Base-by-base conservation (phyloP, 2,797 vertebrate genomes). In the Hydrolagus colliei region DNA sequence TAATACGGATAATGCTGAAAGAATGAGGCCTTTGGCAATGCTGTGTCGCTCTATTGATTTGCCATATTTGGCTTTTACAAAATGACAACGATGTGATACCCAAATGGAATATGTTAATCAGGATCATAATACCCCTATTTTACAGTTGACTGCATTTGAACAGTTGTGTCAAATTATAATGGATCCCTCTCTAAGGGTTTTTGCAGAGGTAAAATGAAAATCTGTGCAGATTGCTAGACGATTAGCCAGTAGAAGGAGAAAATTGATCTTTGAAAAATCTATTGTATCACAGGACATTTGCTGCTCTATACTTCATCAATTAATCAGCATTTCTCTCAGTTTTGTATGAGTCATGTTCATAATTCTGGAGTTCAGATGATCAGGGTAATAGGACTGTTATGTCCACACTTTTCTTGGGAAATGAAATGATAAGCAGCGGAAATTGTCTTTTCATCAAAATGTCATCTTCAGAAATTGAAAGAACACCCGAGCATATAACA, bases 381-480 rank as follows among this genome's bases (percentile, higher is more conserved):
- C 27, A 52, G 12, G 20, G 62, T 27, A 84, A 52, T 32, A 68
- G n/a, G 71, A 35, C 32, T 71, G 14, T 11, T 41, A 68, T 41
- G 14, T 41, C 35, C 27, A 82, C 63, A 52, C 41, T 52, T 52
- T 52, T 3, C 41, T 82, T 22, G 35, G 27, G 63, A 32, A 68
- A 68, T 82, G 27, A 41, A 82, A 22, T 68, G 14, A 68, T 63
- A 41, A 82, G 63, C 18, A 67, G n/a, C 27, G 78, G 62, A 32
- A 80, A 80, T 80, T 59, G 74, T 76, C 41, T 20, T 9, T 67
- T 32, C 63, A 80, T 80, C 62, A 8, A 80, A 80, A 35, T 41
- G 14, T 27, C 32, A 82, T 68, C 79, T 20, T 67, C 14, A 18
- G 14, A 41, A 63, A 14, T 79, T 27, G 32, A 32, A 16, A 32